Conservation (phyloP, 2,113 vertebrate genomes). For the Tachuris rubrigastra region DNA sequence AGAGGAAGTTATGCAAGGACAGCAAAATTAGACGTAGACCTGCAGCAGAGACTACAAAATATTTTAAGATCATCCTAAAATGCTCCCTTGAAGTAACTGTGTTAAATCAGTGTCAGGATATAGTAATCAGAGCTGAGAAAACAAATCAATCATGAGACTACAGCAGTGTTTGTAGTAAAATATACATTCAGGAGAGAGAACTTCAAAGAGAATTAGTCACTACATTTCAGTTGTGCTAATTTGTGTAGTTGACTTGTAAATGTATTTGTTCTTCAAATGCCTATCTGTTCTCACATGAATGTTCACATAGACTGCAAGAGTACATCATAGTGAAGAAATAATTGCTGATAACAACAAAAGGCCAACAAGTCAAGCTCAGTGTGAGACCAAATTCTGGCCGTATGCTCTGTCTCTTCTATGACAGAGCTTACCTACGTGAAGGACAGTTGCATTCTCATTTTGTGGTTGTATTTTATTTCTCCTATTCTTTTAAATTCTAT, state of each 20-base stretch:
- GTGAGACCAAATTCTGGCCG: background rate
- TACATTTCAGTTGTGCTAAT: background rate
- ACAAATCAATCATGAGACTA: background rate
- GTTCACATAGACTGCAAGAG: background rate
- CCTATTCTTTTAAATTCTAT: background rate
- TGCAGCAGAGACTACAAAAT: background rate
- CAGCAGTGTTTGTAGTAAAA: background rate
- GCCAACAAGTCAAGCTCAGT: background rate
- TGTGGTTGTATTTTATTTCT: background rate
- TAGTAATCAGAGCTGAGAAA: background rate
- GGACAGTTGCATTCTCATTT: background rate
- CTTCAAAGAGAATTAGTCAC: conserved; percentile 18
- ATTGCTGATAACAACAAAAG: background rate
- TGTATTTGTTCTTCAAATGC: background rate
- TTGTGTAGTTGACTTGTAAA: background rate
- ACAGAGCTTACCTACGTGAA: background rate
- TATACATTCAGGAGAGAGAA: background rate
- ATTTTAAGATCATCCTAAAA: background rate
- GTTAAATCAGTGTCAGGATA: background rate
- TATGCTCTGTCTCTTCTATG: background rate
- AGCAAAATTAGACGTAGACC: background rate
- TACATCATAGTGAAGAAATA: background rate
- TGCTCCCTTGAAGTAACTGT: background rate
- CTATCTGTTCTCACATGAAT: background rate
- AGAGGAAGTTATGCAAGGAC: background rate